Conservation (phyloP, 2,113 vertebrate species). For the Rhinopomastus cyanomelas region DNA sequence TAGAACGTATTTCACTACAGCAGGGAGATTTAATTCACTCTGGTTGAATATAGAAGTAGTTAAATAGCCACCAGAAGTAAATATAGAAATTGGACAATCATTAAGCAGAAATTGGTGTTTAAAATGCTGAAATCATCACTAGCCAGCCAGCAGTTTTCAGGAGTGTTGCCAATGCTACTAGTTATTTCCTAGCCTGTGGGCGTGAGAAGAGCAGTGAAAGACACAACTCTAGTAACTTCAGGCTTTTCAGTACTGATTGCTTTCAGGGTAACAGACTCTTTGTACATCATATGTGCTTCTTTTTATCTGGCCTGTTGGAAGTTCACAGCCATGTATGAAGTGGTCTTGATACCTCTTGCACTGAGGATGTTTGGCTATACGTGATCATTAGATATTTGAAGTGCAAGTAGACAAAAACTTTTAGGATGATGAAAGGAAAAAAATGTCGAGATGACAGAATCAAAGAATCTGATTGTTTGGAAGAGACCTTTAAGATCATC, state of each 20-base stretch:
- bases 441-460: neutral
- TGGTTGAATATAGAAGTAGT: neutral
- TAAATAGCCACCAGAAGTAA: neutral
- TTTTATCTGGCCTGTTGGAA: neutral
- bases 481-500: no score
- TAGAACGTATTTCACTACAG: neutral
- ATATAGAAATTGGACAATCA: neutral
- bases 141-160: neutral
- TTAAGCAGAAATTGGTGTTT: neutral
- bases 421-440: neutral
- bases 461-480: no score
- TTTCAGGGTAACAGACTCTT: neutral
- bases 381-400: neutral
- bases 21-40: neutral
- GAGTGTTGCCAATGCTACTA: neutral
- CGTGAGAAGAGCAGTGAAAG: neutral
- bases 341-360: neutral
- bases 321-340: neutral
- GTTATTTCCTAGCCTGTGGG: neutral
- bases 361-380: neutral
- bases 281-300: neutral
- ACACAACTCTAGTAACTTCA: neutral
- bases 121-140: neutral
- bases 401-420: neutral
- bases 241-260: neutral